Conservation (phyloP, 1,140 invertebrate genomes). For the Portunus trituberculatus region DNA sequence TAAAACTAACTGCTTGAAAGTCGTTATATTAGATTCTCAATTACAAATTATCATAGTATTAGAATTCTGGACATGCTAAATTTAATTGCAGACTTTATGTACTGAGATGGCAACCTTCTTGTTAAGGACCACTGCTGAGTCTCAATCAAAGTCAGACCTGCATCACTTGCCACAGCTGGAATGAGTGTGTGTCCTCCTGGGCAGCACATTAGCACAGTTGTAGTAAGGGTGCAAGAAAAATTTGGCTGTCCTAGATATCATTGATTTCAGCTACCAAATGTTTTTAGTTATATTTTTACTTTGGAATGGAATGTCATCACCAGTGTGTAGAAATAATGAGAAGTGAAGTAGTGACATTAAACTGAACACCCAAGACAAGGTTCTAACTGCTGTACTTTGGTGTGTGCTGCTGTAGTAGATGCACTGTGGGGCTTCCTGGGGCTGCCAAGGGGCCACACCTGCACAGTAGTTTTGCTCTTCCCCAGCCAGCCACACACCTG, state of each 20-base stretch:
- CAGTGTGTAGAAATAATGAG: not conserved
- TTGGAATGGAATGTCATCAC: conserved; percentile 64
- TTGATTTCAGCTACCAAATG: not conserved
- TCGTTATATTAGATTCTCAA: not conserved
- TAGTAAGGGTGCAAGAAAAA: not conserved
- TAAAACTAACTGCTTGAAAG: not conserved
- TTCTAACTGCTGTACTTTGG: conserved; percentile 59
- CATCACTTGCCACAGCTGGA: not conserved
- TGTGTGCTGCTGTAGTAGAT: conserved; percentile 48
- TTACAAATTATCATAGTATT: not conserved
- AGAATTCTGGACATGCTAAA: not conserved
- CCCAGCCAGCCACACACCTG: not conserved
- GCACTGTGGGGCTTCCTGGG: conserved; percentile 59
- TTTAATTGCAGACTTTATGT: not conserved
- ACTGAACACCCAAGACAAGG: conserved; percentile 67
- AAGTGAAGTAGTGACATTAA: conserved; percentile 3
- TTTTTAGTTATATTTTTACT: conserved; percentile 32
- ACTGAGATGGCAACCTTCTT: not conserved
- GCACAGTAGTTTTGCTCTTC: not conserved
- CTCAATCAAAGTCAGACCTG: not conserved
- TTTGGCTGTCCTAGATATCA: not conserved
- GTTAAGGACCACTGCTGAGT: not conserved
- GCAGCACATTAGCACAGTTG: not conserved
- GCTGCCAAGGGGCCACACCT: conserved; percentile 28
- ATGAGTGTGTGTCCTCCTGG: not conserved